A percentile compares a stretch with the other conserved stretches of the same genome.
phyloP scores from a whole-genome alignment of 2,888 invertebrate genomes.

The Dorcus parallelipipedus region DNA sequence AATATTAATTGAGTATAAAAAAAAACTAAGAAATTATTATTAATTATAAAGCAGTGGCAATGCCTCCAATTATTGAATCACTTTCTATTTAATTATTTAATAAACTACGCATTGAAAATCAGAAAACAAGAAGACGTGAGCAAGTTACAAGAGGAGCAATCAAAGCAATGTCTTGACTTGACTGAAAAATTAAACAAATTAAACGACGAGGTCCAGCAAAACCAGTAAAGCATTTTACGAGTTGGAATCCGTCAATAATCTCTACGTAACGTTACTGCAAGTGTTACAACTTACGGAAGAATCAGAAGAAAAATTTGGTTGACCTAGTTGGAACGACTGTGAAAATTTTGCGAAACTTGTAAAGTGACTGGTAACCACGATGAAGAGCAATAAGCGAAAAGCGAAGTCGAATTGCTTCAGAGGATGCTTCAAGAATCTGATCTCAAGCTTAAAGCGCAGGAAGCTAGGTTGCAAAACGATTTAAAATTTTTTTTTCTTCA shows the following conservation, averaged over 20 bases:
- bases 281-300: slow-evolving; percentile 29
- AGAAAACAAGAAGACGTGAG: slow-evolving; percentile 20
- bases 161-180: slow-evolving; percentile 10
- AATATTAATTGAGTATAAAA: no score
- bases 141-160: slow-evolving; percentile 19
- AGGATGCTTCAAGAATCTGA: slow-evolving; percentile 20
- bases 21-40: no score
- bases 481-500: not conserved
- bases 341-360: slow-evolving; percentile 22
- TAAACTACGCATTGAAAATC: slow-evolving; percentile 42
- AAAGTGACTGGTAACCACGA: slow-evolving; percentile 11
- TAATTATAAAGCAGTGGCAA: no score
- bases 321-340: slow-evolving; percentile 34
- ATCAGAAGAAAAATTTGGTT: slow-evolving; percentile 44
- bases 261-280: slow-evolving; percentile 24
- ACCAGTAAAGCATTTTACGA: slow-evolving; percentile 15
- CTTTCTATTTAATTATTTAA: no score
- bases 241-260: slow-evolving; percentile 24
- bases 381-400: no score
- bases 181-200: slow-evolving; percentile 22
- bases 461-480: slow-evolving; percentile 14
- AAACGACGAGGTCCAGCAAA: slow-evolving; percentile 18
- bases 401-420: no score
- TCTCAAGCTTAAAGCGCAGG: slow-evolving; percentile 23
- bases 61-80: no score